Evolutionary conservation across 1,140 invertebrate genomes (phyloP), one percentile per base, ranked within the genome.

Genomic region (Aethina tumida): DNA sequence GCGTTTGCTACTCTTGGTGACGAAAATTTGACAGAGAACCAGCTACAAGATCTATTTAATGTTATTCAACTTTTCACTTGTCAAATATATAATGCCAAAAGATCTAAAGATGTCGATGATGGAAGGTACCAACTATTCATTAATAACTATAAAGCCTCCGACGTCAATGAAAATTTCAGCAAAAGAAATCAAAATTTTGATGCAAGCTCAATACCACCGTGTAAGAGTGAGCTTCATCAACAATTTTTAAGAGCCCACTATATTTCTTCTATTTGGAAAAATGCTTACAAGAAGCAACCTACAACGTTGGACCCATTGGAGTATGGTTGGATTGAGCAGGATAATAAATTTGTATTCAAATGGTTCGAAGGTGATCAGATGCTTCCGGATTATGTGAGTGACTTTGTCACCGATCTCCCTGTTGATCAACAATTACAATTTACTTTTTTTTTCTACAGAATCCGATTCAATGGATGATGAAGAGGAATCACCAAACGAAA

Each of bases 181-280:
- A 50, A 50, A 37, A 49, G 41, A 45, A 20, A 45, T 13, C 17
- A 15, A 18, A 50, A 28, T 37, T 50, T 49, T 41, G 48, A 50
- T 16, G 42, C 48, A 27, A 50, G 30, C 13, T 48, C 21, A 35
- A 49, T 49, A 39, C 47, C 45, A 32, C 41, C 35, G 10, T 49
- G 33, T 32, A 44, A 49, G 17, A 35, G 33, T 35, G 47, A 49
- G 17, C 30, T 49, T 5, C 30, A 49, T 16, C 45, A 49, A 25
- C 45, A 49, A 17, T 17, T 49, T 40, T 25, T 44, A 30, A 49
- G 40, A 49, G 37, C 25, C 25, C 47, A 50, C 19, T 50, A 50
- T 26, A 47, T 51, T 43, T 43, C 39, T 7, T 39, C 1, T 9
- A 39, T 51, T 25, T 51, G 49, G 36, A 51, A 39, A 50, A 51